Evolutionary conservation across 2,888 invertebrate species (phyloP).

Genomic region (Ellobium chinense): DNA sequence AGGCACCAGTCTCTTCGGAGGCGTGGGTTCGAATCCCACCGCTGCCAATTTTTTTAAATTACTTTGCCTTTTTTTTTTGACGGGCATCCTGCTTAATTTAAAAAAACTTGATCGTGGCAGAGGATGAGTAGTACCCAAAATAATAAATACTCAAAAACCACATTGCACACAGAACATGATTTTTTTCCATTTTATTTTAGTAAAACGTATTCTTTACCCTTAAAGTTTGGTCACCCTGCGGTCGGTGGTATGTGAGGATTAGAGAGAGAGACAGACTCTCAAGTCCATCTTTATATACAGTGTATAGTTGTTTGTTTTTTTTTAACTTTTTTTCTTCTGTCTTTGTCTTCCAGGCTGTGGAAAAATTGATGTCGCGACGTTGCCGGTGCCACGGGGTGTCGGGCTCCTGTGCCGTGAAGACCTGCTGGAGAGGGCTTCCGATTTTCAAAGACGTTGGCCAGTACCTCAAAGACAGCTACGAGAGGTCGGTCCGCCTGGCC

Average conservation of each 20-base stretch:
- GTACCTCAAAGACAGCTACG: conserved; percentile 81
- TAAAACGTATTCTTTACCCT: too few relatives aligned
- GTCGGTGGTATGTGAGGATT: conserved; percentile 6
- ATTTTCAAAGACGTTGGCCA: conserved; percentile 81
- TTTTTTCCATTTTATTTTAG: too few relatives aligned
- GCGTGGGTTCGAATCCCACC: conserved; percentile 31
- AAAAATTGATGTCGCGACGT: conserved; percentile 80
- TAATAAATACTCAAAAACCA: too few relatives aligned
- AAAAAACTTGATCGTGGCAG: too few relatives aligned
- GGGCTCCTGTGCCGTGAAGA: conserved; percentile 83
- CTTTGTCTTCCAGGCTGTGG: conserved; percentile 77
- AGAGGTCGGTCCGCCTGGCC: conserved; percentile 80
- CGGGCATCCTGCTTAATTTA: too few relatives aligned
- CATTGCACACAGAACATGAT: too few relatives aligned
- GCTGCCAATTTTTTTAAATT: conserved; percentile 34
- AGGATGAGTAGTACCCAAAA: too few relatives aligned
- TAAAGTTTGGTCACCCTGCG: too few relatives aligned
- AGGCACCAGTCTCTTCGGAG: conserved; percentile 10
- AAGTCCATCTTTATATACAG: too few relatives aligned
- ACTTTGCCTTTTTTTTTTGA: too few relatives aligned
- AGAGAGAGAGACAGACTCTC: not conserved
- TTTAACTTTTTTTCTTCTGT: not conserved
- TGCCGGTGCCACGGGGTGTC: conserved; percentile 83
- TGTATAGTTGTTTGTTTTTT: not conserved
- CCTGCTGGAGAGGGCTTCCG: conserved; percentile 83